Evolutionary conservation across 1,140 invertebrate species (phyloP).

Genomic region (Calliphora vicina): DNA sequence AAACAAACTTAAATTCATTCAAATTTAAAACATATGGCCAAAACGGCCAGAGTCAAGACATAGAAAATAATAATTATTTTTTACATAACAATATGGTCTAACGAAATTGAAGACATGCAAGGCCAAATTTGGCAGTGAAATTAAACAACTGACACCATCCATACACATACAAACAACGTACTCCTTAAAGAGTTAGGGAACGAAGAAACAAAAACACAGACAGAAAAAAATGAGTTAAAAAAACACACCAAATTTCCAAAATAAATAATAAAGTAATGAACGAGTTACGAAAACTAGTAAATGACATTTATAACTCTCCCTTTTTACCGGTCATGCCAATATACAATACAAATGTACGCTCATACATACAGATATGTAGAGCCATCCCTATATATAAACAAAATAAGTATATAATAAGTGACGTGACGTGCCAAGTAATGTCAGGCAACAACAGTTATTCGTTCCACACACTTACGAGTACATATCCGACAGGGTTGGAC

Average conservation of each 20-base stretch:
- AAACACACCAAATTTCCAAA: not conserved
- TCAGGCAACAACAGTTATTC: not conserved
- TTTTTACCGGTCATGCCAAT: conserved; percentile 22
- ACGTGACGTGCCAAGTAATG: conserved; percentile 21
- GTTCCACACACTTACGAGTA: not conserved
- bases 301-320: conserved; percentile 30
- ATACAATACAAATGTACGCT: not conserved
- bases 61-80: too few relatives aligned
- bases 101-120: not conserved
- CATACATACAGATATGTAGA: not conserved
- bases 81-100: too few relatives aligned
- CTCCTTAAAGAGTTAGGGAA: not conserved
- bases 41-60: too few relatives aligned
- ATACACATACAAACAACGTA: not conserved
- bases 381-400: not conserved
- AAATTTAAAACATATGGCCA: too few relatives aligned
- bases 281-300: not conserved
- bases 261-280: not conserved
- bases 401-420: too few relatives aligned
- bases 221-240: not conserved
- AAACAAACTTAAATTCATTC: too few relatives aligned
- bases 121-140: not conserved
- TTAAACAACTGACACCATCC: not conserved
- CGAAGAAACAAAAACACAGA: not conserved
- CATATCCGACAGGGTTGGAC: not conserved